These are phyloP conservation scores for Anguilla rostrata DNA, from an alignment of 2,113 vertebrate species.

Conservation along the genomic window DNA sequence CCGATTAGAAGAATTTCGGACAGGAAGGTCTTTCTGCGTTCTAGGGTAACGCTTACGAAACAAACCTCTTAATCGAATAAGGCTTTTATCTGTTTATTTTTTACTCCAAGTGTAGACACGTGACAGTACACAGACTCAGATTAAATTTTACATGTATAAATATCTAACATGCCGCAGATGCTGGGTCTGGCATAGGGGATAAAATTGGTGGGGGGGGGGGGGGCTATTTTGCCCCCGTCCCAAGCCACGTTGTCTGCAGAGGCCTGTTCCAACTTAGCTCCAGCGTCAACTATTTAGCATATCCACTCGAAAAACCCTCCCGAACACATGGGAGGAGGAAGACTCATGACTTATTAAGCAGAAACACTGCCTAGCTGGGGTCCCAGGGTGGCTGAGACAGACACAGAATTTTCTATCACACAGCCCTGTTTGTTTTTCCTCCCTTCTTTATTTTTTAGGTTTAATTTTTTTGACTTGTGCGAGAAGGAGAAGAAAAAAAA, in stretches of 20 bases:
- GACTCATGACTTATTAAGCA: conserved; percentile 57
- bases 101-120: conserved; percentile 4
- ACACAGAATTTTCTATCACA: conserved; percentile 49
- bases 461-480: conserved; percentile 31
- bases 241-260: conserved; percentile 49
- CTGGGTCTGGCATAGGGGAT: not conserved
- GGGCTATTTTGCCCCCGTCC: conserved; percentile 34
- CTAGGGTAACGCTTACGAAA: conserved; percentile 48
- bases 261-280: conserved; percentile 40
- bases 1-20: conserved; percentile 61
- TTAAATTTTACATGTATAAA: conserved; percentile 39
- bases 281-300: conserved; percentile 56
- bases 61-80: conserved; percentile 53
- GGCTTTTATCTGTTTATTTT: conserved; percentile 31
- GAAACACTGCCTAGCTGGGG: conserved; percentile 36
- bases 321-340: conserved; percentile 32
- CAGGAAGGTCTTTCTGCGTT: conserved; percentile 51
- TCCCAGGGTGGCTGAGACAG: conserved; percentile 46
- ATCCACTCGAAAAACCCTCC: conserved; percentile 39
- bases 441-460: conserved; percentile 29
- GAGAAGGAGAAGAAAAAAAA: not conserved
- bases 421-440: conserved; percentile 48
- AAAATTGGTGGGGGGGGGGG: not conserved
- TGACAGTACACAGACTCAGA: conserved; percentile 15
- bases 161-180: conserved; percentile 24